Base-by-base conservation (phyloP, 2,888 invertebrate species). In the Hermodice carunculata region DNA sequence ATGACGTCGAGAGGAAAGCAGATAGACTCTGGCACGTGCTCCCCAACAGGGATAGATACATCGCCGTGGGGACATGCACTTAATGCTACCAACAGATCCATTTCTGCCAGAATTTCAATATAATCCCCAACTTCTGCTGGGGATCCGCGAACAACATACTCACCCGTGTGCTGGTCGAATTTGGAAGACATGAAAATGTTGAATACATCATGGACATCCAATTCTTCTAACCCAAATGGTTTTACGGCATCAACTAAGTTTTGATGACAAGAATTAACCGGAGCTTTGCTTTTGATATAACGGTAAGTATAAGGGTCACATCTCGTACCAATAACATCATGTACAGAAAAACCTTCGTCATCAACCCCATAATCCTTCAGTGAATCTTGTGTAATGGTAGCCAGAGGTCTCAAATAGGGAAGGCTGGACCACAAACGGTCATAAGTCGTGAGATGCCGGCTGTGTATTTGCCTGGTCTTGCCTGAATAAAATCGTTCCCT, bases 131-230 rank as follows among this genome's bases (percentile, higher is more conserved):
- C 44, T 31, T 32, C 11, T 6, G 61, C 66, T 14, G 66, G 66
- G 29, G 61, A 61, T 24, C 53, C 57, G 29, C 40, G 3, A 11
- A 49, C n/a, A 26, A 54, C 43, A 31, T 66, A 66, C 37, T 61
- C 61, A 26, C 51, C 28, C 1, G 61, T 66, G 42, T 66, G 37
- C n/a, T 22, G 26, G 3, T 28, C 37, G 52, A 61, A 57, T 17
- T 57, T 61, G 4, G 48, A 57, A 29, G 48, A 48, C 66, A 66
- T 66, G 66, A 66, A 66, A 19, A 66, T 62, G 37, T 66, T 66
- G 57, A 66, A 66, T 5, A 66, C 66, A 32, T 66, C 66, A 32
- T 66, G 66, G 5, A 66, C 61, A 43, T 66, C 66, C 5, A 8
- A 3, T 43, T 66, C 66, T 3, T 5, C 2, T 11, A 66, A 37